Evolutionary conservation across 1,140 invertebrate species (phyloP), one percentile per base, ranked within the genome.

Genomic region (Penaeus chinensis): DNA sequence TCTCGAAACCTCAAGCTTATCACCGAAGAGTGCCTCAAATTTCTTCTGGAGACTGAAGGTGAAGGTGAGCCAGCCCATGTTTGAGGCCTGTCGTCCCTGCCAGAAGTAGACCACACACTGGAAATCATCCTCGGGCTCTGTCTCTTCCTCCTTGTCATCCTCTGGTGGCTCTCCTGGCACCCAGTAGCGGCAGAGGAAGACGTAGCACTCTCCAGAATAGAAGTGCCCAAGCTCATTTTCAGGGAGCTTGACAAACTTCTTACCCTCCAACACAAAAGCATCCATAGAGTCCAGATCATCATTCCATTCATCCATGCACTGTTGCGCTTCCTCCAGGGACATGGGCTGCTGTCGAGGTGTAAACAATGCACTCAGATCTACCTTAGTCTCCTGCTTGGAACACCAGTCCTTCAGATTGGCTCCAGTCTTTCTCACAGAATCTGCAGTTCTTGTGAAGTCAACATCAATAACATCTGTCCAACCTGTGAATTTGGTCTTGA

Each of bases 401-500:
- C 97, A 97, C 97, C 97, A 98, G 92, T 96, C 96, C 7, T 96
- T 97, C 47, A 99, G 94, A 93, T 99, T 98, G 13, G 97, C 98
- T 20, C 99, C 99, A 83, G 98, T 98, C 91, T 97, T 95, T 54
- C 96, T 96, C 0, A 99, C 98, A 2, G 98, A 99, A 92, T 99
- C 98, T 0, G 98, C 98, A 3, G 99, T 99, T 90, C 99, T 94
- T 19, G 99, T 99, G 92, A 99, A 99, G 93, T 99, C 99, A 10
- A 99, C 98, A 2, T 98, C 98, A 90, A 99, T 98, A 1, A 99
- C 98, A 93, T 99, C 98, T 92, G 99, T 99, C 99, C 99, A 99
- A 18, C 97, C 98, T 77, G 95, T 93, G 93, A 99, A 99, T 93
- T 99, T 99, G 4, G 96, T 96, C 93, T 99, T 99, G 92, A 99